A percentile compares a stretch with the other conserved stretches of the same genome.
Evolutionary conservation across 2,797 vertebrate genomes (phyloP).

Genomic region (Simalia tracyae): DNA sequence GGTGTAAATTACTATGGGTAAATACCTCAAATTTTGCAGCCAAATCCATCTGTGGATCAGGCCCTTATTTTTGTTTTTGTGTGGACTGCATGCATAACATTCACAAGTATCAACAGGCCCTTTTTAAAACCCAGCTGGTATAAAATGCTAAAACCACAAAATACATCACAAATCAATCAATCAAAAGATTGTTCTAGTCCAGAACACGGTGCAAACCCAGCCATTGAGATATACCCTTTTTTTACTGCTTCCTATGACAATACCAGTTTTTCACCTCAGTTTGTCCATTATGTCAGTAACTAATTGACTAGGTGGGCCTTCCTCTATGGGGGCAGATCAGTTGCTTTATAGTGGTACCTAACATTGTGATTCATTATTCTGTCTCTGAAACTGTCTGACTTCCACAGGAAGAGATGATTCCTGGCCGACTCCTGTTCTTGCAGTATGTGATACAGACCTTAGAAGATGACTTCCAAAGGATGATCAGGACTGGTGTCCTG

Average conservation of each 20-base stretch:
- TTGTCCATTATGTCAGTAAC: neutral
- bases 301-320: neutral
- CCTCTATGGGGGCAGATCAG: neutral
- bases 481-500: constrained; percentile 66
- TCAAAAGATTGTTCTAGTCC: neutral
- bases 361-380: neutral
- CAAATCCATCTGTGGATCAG: neutral
- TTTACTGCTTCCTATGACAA: neutral
- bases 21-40: neutral
- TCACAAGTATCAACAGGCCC: neutral
- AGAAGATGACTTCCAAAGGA: constrained; percentile 88
- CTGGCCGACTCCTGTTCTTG: constrained; percentile 80
- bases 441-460: constrained; percentile 89
- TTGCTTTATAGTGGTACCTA: neutral
- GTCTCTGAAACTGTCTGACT: constrained; percentile 13
- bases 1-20: no score
- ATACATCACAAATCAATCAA: neutral
- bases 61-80: neutral
- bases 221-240: neutral
- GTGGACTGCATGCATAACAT: neutral
- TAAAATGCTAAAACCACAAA: neutral
- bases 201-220: neutral
- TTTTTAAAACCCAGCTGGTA: neutral
- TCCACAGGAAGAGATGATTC: constrained; percentile 71
- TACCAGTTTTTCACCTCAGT: neutral